These are phyloP conservation scores for Dicyrtomina minuta DNA, from an alignment of 2,888 invertebrate species.

Conservation along the genomic window DNA sequence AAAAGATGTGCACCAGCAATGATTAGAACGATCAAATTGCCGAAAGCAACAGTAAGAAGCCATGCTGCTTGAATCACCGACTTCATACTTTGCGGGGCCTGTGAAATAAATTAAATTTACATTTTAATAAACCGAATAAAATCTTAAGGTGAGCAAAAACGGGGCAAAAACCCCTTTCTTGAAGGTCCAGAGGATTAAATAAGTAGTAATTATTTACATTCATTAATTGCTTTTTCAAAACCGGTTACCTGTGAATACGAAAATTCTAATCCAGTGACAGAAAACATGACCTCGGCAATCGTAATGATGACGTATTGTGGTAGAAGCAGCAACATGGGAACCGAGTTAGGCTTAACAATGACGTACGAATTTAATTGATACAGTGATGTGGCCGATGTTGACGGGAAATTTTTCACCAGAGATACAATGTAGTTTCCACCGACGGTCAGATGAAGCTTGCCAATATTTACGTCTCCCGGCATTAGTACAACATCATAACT, in stretches of 20 bases:
- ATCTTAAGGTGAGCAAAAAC: no score
- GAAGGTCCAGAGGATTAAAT: no score
- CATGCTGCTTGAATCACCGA: conserved; percentile 64
- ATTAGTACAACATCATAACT: not conserved
- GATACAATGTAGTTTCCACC: conserved; percentile 28
- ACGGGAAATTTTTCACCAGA: not conserved
- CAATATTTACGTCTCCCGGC: not conserved
- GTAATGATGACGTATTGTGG: conserved; percentile 95
- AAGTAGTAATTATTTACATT: no score
- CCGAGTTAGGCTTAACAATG: conserved; percentile 64
- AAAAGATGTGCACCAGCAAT: conserved; percentile 59
- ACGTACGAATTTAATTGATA: not conserved
- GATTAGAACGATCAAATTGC: conserved; percentile 63
- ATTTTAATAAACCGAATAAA: no score
- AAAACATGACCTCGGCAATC: conserved; percentile 90
- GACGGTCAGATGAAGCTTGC: not conserved
- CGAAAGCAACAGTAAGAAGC: conserved; percentile 63
- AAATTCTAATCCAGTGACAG: conserved; percentile 92
- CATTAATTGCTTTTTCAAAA: no score
- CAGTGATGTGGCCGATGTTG: conserved; percentile 53
- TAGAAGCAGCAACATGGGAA: conserved; percentile 74
- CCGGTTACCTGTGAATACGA: conserved; percentile 81
- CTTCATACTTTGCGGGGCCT: conserved; percentile 63
- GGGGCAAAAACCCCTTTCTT: no score
- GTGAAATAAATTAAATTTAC: conserved; percentile 29